phyloP scores from a whole-genome alignment of 1,140 invertebrate genomes.

The Pomacea maculata region DNA sequence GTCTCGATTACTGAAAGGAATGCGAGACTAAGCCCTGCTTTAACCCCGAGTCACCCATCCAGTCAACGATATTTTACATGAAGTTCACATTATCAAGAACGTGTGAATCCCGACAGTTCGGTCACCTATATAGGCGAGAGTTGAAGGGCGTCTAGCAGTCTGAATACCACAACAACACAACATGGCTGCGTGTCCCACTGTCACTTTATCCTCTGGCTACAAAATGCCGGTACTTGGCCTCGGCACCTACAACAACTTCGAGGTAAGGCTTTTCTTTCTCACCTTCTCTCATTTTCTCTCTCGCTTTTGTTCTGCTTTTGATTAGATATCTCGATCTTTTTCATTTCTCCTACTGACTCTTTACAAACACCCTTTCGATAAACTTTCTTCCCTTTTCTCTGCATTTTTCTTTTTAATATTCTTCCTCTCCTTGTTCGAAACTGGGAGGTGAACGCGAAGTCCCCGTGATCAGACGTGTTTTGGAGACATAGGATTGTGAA shows the following conservation, averaged over 20 bases:
- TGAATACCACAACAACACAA: not conserved
- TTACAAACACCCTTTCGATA: not conserved
- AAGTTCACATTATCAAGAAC: too few species aligned
- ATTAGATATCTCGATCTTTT: not conserved
- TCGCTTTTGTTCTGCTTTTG: not conserved
- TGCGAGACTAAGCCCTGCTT: too few species aligned
- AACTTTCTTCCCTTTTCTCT: slow-evolving; percentile 1
- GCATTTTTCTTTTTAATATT: not conserved
- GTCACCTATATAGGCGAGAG: not conserved
- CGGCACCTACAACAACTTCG: too few species aligned
- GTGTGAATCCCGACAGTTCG: not conserved
- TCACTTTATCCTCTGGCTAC: not conserved
- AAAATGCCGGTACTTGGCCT: not conserved
- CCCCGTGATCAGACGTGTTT: not conserved
- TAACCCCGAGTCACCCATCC: too few species aligned
- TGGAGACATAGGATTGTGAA: not conserved
- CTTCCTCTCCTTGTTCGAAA: not conserved
- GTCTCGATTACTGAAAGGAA: too few species aligned
- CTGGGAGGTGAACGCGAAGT: not conserved
- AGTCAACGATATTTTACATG: too few species aligned
- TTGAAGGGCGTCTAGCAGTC: too few species aligned
- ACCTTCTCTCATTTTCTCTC: slow-evolving; percentile 5
- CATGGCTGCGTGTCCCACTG: not conserved
- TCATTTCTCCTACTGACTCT: not conserved
- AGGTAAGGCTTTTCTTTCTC: not conserved